Conservation (phyloP, 2,113 vertebrate genomes). For the Tragelaphus imberbis region DNA sequence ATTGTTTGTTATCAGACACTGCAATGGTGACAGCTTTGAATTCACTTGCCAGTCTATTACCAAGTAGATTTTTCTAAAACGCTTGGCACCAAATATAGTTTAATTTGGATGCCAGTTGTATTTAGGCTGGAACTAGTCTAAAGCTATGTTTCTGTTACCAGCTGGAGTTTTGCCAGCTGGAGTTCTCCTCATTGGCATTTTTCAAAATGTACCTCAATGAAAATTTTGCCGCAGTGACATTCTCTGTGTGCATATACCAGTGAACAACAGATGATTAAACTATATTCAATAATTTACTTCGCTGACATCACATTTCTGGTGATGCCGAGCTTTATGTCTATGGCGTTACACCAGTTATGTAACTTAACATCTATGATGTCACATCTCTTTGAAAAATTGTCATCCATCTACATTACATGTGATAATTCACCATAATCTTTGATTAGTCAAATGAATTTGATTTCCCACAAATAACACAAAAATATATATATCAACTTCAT, state of each 20-base stretch:
- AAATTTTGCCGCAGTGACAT: neutral
- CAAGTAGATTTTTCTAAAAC: neutral
- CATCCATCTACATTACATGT: neutral
- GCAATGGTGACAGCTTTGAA: neutral
- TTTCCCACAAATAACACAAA: neutral
- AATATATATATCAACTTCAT: neutral
- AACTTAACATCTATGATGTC: neutral
- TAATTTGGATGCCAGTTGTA: neutral
- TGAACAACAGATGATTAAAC: too few species aligned
- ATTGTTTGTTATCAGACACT: neutral
- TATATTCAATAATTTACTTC: accelerated
- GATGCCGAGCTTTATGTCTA: neutral
- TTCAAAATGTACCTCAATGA: neutral
- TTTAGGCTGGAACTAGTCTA: neutral
- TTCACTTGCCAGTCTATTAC: neutral
- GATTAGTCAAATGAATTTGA: neutral
- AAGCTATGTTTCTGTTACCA: neutral
- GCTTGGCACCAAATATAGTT: neutral
- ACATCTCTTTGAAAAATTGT: neutral
- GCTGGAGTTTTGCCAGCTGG: neutral
- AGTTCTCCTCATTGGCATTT: neutral
- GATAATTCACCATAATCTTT: neutral
- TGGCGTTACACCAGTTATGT: too few species aligned
- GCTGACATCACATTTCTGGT: neutral
- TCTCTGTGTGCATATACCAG: too few species aligned